Conservation (phyloP, 2,888 invertebrate genomes). For the Camptogramma bilineatum region DNA sequence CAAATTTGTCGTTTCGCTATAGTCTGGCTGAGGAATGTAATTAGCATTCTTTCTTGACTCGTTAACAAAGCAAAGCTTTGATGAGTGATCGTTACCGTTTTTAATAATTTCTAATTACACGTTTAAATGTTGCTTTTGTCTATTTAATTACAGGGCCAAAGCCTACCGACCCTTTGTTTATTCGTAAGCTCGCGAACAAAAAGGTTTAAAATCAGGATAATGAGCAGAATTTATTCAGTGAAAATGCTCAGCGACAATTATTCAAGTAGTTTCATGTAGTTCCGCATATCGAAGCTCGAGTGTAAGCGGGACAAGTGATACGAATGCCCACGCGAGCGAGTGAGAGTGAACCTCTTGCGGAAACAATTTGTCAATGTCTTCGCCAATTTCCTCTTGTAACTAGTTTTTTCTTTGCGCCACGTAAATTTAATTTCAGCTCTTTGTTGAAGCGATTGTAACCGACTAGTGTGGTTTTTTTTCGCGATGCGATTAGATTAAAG, state of each 20-base stretch:
- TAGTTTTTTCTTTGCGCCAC: constrained; percentile 83
- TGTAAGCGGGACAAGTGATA: constrained; percentile 55
- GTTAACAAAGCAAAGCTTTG: constrained; percentile 24
- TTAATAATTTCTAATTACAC: constrained; percentile 30
- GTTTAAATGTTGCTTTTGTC: constrained; percentile 31
- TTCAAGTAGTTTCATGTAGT: constrained; percentile 60
- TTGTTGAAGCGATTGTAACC: constrained; percentile 70
- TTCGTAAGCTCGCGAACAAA: constrained; percentile 36
- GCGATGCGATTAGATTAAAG: constrained; percentile 1
- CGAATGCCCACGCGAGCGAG: constrained; percentile 53
- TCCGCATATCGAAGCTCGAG: constrained; percentile 50
- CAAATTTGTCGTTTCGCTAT: constrained; percentile 1
- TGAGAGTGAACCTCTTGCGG: constrained; percentile 68
- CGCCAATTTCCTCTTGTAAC: constrained; percentile 83
- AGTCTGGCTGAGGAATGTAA: constrained; percentile 14
- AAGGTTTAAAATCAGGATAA: constrained; percentile 24
- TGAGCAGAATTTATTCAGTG: constrained; percentile 45
- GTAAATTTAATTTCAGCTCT: constrained; percentile 83
- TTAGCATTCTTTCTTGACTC: constrained; percentile 23
- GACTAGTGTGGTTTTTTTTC: constrained; percentile 50
- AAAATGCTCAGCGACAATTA: constrained; percentile 58
- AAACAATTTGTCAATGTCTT: constrained; percentile 84
- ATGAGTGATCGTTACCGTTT: constrained; percentile 34
- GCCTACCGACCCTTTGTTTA: constrained; percentile 37
- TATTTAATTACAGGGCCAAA: constrained; percentile 33